Percentiles rank a stretch among this genome's conserved stretches.
Evolutionary conservation across 2,888 invertebrate genomes (phyloP).

Genomic region (Lepidocyrtinus sp.): DNA sequence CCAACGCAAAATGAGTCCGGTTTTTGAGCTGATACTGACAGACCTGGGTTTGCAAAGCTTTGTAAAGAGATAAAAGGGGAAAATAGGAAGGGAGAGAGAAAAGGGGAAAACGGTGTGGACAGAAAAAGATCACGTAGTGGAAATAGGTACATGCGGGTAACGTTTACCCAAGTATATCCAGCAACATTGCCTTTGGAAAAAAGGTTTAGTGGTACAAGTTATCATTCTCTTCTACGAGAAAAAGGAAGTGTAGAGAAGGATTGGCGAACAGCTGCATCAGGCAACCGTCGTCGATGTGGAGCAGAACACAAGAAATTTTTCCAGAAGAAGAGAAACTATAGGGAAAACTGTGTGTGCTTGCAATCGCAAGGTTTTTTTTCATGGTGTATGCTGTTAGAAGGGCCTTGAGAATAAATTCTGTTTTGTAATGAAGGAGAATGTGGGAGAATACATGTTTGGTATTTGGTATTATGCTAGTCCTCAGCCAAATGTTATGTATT

Average conservation of each 20-base stretch:
- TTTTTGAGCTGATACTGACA: constrained; percentile 12
- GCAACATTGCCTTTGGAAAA: neutral
- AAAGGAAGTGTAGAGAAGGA: constrained; percentile 8
- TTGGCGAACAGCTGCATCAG: constrained; percentile 9
- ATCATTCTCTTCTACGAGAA: constrained; percentile 11
- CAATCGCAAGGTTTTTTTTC: constrained; percentile 29
- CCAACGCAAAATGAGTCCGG: neutral
- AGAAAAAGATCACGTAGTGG: constrained; percentile 11
- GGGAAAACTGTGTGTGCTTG: neutral
- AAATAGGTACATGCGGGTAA: constrained; percentile 3
- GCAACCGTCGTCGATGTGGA: neutral
- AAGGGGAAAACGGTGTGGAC: neutral
- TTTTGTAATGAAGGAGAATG: constrained; percentile 9
- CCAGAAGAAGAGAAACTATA: neutral
- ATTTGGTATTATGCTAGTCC: too few species aligned
- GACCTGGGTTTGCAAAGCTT: neutral
- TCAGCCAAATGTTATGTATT: neutral
- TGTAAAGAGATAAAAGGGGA: neutral
- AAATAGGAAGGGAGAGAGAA: neutral
- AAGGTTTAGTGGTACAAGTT: neutral
- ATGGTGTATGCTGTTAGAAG: constrained; percentile 15
- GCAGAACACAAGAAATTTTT: neutral
- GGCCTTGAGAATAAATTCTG: constrained; percentile 35
- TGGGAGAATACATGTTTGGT: constrained; percentile 5
- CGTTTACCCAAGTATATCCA: too few species aligned